These are phyloP conservation scores for Asobara japonica DNA, from an alignment of 1,140 invertebrate genomes.

Conservation along the genomic window DNA sequence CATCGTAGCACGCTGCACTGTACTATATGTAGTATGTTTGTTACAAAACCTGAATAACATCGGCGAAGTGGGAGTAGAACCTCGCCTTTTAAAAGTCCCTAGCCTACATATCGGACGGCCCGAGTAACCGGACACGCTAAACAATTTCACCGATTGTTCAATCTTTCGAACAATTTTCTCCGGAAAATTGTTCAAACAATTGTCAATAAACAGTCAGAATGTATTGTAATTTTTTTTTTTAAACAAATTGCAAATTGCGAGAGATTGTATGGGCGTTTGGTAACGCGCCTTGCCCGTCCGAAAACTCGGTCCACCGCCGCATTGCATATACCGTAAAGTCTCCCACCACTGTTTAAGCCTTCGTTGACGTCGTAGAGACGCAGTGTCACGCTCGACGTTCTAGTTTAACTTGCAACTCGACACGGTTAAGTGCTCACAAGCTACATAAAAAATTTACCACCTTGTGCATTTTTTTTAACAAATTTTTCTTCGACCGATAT, in stretches of 20 bases:
- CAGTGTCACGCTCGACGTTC: conserved; percentile 53
- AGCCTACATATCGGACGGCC: too few species aligned
- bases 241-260: too few species aligned
- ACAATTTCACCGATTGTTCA: too few species aligned
- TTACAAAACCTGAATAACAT: neutral
- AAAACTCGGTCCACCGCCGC: too few species aligned
- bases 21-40: neutral
- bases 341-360: neutral
- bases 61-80: neutral
- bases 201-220: too few species aligned
- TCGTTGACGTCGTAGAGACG: conserved; percentile 26
- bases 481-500: neutral
- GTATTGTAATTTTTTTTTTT: too few species aligned
- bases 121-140: too few species aligned
- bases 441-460: neutral
- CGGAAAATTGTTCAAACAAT: too few species aligned
- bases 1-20: neutral
- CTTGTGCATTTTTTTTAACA: neutral
- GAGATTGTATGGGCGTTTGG: too few species aligned
- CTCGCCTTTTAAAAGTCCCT: conserved; percentile 33
- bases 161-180: too few species aligned
- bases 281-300: too few species aligned
- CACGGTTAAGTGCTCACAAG: conserved; percentile 35
- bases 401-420: conserved; percentile 53
- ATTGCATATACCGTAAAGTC: conserved; percentile 10